Conservation (phyloP, 2,113 vertebrate species). For the Oreochromis spilurus region DNA sequence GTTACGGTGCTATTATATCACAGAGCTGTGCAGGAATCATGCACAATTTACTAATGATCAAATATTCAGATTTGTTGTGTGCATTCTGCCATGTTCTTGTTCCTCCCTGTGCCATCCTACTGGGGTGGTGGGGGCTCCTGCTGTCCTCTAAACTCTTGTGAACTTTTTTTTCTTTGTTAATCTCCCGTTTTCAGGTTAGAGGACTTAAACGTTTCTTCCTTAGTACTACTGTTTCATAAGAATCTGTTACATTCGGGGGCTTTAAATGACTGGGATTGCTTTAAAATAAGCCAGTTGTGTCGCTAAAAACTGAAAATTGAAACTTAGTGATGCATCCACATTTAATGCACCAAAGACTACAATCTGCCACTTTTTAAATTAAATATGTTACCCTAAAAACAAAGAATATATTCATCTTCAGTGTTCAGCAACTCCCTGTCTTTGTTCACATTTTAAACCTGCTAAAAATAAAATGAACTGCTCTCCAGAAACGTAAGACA, state of each 20-base stretch:
- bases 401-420: neutral
- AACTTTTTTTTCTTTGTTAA: neutral
- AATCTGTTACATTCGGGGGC: neutral
- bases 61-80: neutral
- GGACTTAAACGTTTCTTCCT: neutral
- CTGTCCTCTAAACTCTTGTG: neutral
- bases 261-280: neutral
- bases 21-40: neutral
- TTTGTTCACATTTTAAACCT: neutral
- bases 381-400: neutral
- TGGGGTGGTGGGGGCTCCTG: neutral
- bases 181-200: neutral
- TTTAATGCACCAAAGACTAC: neutral
- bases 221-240: neutral
- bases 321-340: neutral
- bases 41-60: neutral
- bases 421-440: neutral
- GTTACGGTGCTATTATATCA: neutral
- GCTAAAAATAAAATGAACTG: neutral
- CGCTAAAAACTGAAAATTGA: neutral
- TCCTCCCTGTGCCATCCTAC: neutral
- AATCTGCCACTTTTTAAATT: neutral
- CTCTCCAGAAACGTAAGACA: neutral
- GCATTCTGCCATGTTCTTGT: neutral
- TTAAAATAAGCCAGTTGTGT: neutral